These are phyloP conservation scores for Octonoba sinensis DNA, from an alignment of 2,888 invertebrate genomes.

Conservation along the genomic window DNA sequence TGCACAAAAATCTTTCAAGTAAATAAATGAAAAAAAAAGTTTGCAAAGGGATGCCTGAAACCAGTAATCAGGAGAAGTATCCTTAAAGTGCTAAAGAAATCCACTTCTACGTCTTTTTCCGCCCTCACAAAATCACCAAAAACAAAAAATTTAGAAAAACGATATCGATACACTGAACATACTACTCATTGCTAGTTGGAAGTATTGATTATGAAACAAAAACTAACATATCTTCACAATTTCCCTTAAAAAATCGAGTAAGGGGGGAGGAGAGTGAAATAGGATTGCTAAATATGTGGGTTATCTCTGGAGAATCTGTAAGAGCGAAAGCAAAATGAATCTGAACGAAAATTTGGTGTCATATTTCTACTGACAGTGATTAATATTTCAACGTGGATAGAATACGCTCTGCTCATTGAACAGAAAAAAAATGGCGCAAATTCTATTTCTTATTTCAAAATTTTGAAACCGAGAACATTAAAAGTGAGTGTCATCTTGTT, in stretches of 20 bases:
- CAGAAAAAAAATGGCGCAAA: slow-evolving; percentile 12
- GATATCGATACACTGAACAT: neutral
- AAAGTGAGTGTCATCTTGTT: slow-evolving; percentile 15
- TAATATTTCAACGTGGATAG: slow-evolving; percentile 31
- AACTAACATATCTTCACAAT: too few species aligned
- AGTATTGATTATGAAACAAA: too few species aligned
- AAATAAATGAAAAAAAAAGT: too few species aligned
- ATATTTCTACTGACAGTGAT: slow-evolving; percentile 53
- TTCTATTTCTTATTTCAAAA: slow-evolving; percentile 29
- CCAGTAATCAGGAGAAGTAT: too few species aligned
- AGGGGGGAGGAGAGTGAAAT: too few species aligned
- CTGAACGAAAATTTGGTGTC: slow-evolving; percentile 34
- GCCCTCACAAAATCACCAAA: too few species aligned
- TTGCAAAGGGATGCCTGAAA: too few species aligned
- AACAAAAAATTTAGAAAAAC: neutral
- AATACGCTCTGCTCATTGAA: slow-evolving; percentile 23
- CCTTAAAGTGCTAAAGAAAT: too few species aligned
- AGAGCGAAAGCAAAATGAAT: slow-evolving; percentile 20
- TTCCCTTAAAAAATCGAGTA: too few species aligned
- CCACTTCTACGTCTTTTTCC: too few species aligned
- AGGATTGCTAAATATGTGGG: neutral
- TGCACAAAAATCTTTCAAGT: too few species aligned
- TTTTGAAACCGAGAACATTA: slow-evolving; percentile 26
- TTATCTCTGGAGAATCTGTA: slow-evolving; percentile 36
- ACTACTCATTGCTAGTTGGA: too few species aligned